Evolutionary conservation across 2,888 invertebrate genomes (phyloP), one percentile per base, ranked within the genome.

Genomic region (Idaea dimidiata): DNA sequence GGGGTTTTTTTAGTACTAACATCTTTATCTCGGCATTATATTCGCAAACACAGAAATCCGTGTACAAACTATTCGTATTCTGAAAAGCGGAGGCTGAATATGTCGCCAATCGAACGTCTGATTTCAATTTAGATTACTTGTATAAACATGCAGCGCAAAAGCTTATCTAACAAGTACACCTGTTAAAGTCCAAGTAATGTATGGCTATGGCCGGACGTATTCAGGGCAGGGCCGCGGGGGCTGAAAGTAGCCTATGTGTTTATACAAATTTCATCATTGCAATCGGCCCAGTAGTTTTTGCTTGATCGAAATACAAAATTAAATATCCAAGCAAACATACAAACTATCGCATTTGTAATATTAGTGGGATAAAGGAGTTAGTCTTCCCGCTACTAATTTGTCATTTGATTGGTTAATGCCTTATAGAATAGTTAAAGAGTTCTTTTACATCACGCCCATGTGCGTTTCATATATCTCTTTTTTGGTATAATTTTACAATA

Each of bases 61-160:
- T 77, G 72, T 67, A 74, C 70, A 67, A 53, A 70, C 69, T 79
- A 78, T 82, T 81, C 43, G 43, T 56, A 84, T 81, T 80, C 78
- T 78, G 76, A 66, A 72, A 79, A 77, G 75, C 77, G 76, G 78
- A 74, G 77, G 69, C 79, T 75, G 81, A 81, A 81, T 79, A 84
- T 87, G 91, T 91, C 90, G 87, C 90, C 88, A 87, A 91, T 90
- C 88, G 88, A 89, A 90, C 80, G 89, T 83, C 88, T 82, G 91
- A 92, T 92, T 91, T 90, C 91, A 91, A 91, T 92, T 92, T 82
- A 91, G 91, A 91, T 91, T 88, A 90, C 76, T 76, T 74, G 78
- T 85, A 70, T 87, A 84, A 89, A 90, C 88, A 89, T 89, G 88
- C 87, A 84, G 82, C 83, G 87, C 80, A 83, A 87, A 87, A 82